Base-by-base conservation (phyloP, 2,113 vertebrate species). In the Epinephelus moara region DNA sequence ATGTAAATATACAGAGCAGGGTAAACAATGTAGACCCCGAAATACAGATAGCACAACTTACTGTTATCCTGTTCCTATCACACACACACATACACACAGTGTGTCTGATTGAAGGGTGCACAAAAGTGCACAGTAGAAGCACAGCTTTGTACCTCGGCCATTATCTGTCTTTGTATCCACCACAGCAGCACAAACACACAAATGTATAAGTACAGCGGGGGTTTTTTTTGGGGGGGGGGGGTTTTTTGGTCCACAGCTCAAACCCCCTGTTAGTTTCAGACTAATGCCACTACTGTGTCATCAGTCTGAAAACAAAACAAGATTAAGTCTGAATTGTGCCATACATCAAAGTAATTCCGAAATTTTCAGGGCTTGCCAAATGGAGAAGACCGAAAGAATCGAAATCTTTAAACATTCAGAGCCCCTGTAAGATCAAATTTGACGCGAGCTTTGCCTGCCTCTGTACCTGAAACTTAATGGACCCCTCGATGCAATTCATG, bases 361-460 rank as follows among this genome's bases (percentile, higher is more conserved):
- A 78, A 33, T 75, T 78, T 87, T 75, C 33, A 69, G 62, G 8
- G 47, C n/a, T 62, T 77, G 75, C 52, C 49, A 62, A 69, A 83
- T 72, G 76, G 55, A 81, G 53, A 80, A 53, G 71, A 86, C 69
- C 13, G 56, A 62, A 71, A 55, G 61, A 60, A 90, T 84, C 6
- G 5, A 89, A 89, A 74, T 79, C 68, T 78, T 84, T 7, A 77
- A 87, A 76, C 55, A 88, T 90, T 82, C 69, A 83, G 55, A 88
- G 55, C 23, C 45, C 33, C 45, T 80, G 47, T 63, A 67, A 84
- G 64, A 75, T 42, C 52, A 37, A 49, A 37, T 56, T n/a, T 88
- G 67, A 78, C 6, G 15, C 21, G 14, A 85, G 78, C 64, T 70
- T 53, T 27, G 60, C 52, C 47, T 85, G 27, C 75, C 61, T 77